Evolutionary conservation across 2,797 vertebrate genomes (phyloP), one percentile per base, ranked within the genome.

Genomic region (Lepilemur ruficaudatus): DNA sequence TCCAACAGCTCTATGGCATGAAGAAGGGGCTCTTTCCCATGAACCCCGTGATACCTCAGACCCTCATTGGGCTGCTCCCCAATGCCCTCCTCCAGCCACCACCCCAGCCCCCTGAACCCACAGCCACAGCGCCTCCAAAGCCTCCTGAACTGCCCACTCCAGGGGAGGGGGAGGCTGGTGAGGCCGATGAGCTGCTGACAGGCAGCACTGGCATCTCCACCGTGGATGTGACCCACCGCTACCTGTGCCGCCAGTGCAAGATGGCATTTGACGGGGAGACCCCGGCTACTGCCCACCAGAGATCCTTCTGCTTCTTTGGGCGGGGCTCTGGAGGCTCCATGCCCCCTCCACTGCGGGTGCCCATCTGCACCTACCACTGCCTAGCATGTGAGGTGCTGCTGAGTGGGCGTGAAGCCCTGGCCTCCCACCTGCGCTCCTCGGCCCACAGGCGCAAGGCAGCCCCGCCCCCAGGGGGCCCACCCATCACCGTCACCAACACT

Each of bases 381-480:
- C 97, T 98, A 96, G 98, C 98, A 10, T 98, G 98, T 86, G 98
- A 98, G 98, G 98, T 98, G 97, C 97, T 98, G 85, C 97, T 98
- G 96, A 98, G 98, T n/a, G 98, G 98, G 96, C 99, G 99, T 86
- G 99, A 99, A 98, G 99, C 99, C 97, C 98, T 99, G 97, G 99
- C 98, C 95, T 99, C 99, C 92, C 90, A 98, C 98, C 83, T 99
- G 98, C 98, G 98, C 98, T 70, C 98, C 98, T 98, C 98, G 23
- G 98, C 98, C 90, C 98, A 98, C 97, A 97, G 98, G 96, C 98
- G 98, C 93, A 98, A 98, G 91, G 97, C 96, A 10, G 96, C 96
- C 89, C 97, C 78, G 0, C 57, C 95, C 98, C 99, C 43, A 96
- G 98, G 65, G 98, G 99, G 48, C 98, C 98, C 94, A 98, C 98